A percentile compares a stretch with the other conserved stretches of the same genome.
Evolutionary conservation across 2,797 vertebrate species (phyloP).

Genomic region (Sebastolobus alascanus): DNA sequence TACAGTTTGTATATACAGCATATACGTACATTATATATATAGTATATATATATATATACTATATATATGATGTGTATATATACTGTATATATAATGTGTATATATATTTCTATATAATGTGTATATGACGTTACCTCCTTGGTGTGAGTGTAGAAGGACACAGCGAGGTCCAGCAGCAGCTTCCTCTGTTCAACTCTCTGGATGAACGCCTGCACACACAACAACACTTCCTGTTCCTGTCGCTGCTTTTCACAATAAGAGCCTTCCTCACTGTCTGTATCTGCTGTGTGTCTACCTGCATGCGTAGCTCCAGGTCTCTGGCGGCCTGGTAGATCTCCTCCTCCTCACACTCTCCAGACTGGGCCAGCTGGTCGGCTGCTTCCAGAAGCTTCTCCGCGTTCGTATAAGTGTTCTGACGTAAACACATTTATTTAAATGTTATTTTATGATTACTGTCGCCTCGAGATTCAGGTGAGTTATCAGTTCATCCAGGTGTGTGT

Average conservation of each 20-base stretch:
- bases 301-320: conserved; percentile 93
- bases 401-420: conserved; percentile 92
- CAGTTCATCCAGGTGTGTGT: neutral
- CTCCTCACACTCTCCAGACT: conserved; percentile 95
- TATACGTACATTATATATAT: too few species aligned
- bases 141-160: conserved; percentile 98
- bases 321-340: conserved; percentile 97
- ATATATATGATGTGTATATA: neutral
- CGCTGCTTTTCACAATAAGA: neutral
- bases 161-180: conserved; percentile 95
- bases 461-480: neutral
- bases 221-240: conserved; percentile 1
- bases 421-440: conserved; percentile 29
- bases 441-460: neutral
- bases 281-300: conserved; percentile 74
- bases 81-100: neutral
- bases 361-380: conserved; percentile 94
- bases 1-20: too few species aligned
- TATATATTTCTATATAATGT: neutral
- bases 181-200: conserved; percentile 96
- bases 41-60: too few species aligned
- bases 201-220: conserved; percentile 90
- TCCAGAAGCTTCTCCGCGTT: conserved; percentile 97
- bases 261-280: neutral
- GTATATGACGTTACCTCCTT: conserved; percentile 89